Conservation (phyloP, 2,888 invertebrate species). For the Drosophila glabriapex region DNA sequence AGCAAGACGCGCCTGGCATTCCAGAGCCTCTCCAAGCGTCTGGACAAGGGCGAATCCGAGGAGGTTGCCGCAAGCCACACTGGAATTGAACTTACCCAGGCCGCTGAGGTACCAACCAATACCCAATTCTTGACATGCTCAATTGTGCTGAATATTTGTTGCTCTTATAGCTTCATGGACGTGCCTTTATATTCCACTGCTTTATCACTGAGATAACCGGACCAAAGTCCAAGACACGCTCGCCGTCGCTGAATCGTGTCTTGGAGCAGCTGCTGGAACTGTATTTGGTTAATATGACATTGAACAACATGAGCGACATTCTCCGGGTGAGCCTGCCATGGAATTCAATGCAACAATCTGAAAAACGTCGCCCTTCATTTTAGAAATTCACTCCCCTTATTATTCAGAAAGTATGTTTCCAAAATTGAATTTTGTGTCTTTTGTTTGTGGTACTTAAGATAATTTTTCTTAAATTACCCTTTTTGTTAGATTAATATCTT, state of each 20-base stretch:
- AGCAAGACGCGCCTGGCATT: conserved; percentile 91
- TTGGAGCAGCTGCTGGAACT: conserved; percentile 91
- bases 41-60: conserved; percentile 88
- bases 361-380: background rate
- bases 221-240: conserved; percentile 86
- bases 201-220: conserved; percentile 91
- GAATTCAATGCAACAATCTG: background rate
- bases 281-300: conserved; percentile 91
- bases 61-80: conserved; percentile 95
- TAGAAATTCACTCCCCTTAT: too few relatives aligned
- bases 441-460: too few relatives aligned
- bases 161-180: conserved; percentile 90
- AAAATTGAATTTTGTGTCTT: too few relatives aligned
- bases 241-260: conserved; percentile 88
- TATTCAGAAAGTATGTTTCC: too few relatives aligned
- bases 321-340: conserved; percentile 88
- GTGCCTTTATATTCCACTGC: conserved; percentile 91
- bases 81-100: conserved; percentile 92
- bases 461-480: too few relatives aligned
- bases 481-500: too few relatives aligned
- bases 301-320: conserved; percentile 91
- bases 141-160: background rate
- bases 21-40: conserved; percentile 89
- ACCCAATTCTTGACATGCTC: background rate
- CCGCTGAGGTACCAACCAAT: conserved; percentile 89